Conservation (phyloP, 2,113 vertebrate species). For the Phalacrocorax pelagicus region DNA sequence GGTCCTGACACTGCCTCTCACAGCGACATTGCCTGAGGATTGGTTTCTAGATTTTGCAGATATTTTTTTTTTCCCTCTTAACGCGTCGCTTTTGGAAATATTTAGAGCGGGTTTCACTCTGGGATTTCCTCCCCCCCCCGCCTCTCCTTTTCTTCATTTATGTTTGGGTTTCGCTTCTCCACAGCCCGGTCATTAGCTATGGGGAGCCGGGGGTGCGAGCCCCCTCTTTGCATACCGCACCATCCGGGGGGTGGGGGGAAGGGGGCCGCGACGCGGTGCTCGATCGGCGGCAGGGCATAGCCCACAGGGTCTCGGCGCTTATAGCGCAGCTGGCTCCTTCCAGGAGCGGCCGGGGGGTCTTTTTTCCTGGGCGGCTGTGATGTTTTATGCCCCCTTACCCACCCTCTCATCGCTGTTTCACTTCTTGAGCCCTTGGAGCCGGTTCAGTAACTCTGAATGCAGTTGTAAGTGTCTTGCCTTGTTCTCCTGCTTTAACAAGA, state of each 20-base stretch:
- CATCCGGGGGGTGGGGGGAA: neutral
- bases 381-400: neutral
- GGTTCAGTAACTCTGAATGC: constrained; percentile 83
- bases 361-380: neutral
- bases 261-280: neutral
- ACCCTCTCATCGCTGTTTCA: constrained; percentile 22
- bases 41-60: neutral
- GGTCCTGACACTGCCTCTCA: constrained; percentile 3
- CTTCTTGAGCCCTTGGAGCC: constrained; percentile 62
- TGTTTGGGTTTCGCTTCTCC: neutral
- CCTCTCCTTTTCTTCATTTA: neutral
- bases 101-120: neutral
- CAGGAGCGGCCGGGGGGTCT: neutral
- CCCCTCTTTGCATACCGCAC: neutral
- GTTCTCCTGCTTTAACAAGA: constrained; percentile 71
- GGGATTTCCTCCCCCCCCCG: no score
- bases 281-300: neutral
- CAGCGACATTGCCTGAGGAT: neutral
- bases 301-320: neutral
- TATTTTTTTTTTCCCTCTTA: neutral
- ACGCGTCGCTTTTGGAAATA: neutral
- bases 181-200: neutral
- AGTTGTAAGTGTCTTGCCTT: constrained; percentile 67
- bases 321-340: neutral
- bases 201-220: neutral